Conservation (phyloP, 1,140 invertebrate species). For the Melipona quadrifasciata region DNA sequence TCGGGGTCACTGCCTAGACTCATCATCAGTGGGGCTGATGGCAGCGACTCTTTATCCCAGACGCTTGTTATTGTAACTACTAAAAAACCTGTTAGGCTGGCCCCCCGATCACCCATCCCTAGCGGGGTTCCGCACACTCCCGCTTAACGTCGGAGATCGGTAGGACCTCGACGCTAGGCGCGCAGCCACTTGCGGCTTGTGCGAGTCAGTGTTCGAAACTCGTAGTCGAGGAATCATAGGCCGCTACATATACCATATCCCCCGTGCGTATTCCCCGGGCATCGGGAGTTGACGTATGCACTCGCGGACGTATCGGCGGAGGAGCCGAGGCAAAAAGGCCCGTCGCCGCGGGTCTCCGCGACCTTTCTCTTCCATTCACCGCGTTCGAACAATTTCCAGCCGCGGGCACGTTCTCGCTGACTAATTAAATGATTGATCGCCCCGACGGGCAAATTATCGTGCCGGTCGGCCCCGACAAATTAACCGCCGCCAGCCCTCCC, state of each 20-base stretch:
- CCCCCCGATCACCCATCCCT: too few species aligned
- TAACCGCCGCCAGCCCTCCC: neutral
- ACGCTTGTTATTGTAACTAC: too few species aligned
- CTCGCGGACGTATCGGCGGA: constrained; percentile 4
- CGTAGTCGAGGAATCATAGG: too few species aligned
- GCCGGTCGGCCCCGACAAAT: constrained; percentile 32
- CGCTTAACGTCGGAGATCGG: too few species aligned
- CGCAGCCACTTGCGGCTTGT: too few species aligned
- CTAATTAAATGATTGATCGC: constrained; percentile 61
- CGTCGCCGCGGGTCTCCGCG: neutral
- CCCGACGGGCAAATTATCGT: constrained; percentile 37
- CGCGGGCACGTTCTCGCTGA: constrained; percentile 32
- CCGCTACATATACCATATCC: constrained; percentile 37
- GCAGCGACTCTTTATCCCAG: too few species aligned
- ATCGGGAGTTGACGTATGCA: constrained; percentile 2
- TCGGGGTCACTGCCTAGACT: too few species aligned
- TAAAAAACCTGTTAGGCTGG: too few species aligned
- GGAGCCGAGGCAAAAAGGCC: constrained; percentile 29
- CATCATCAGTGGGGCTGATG: too few species aligned
- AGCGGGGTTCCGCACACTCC: too few species aligned
- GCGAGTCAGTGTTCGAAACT: too few species aligned
- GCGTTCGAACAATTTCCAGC: constrained; percentile 27
- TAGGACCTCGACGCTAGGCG: too few species aligned
- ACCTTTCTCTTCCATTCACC: constrained; percentile 49
- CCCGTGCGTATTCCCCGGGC: constrained; percentile 31